Evolutionary conservation across 2,888 invertebrate species (phyloP).

Genomic region (Timema cristinae): DNA sequence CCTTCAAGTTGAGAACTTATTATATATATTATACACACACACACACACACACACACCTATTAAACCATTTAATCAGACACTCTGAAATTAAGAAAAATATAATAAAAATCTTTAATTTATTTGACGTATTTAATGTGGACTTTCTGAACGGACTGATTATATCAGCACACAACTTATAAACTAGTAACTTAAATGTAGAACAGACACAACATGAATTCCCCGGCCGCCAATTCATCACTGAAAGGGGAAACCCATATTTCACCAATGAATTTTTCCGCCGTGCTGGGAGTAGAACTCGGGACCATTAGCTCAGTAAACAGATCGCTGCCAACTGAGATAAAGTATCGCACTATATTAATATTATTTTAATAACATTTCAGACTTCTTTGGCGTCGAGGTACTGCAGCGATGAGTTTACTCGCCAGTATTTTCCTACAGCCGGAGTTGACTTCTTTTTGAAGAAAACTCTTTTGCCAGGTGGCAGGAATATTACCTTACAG

Average conservation of each 20-base stretch:
- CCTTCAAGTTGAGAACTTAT: no score
- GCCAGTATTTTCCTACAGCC: slow-evolving; percentile 59
- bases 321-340: neutral
- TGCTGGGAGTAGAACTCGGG: no score
- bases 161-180: no score
- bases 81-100: no score
- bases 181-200: no score
- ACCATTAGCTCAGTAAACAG: neutral
- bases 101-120: neutral
- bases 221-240: no score
- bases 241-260: no score
- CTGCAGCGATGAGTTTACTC: slow-evolving; percentile 61
- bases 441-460: slow-evolving; percentile 72
- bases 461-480: slow-evolving; percentile 55
- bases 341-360: neutral
- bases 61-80: neutral
- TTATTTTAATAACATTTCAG: slow-evolving; percentile 42
- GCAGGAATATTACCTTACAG: slow-evolving; percentile 62
- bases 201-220: no score
- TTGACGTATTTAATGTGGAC: no score
- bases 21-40: no score
- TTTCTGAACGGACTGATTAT: no score
- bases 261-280: no score
- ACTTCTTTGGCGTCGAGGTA: slow-evolving; percentile 61
- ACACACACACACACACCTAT: neutral